Conservation (phyloP, 2,797 vertebrate genomes). For the Helostoma temminkii region DNA sequence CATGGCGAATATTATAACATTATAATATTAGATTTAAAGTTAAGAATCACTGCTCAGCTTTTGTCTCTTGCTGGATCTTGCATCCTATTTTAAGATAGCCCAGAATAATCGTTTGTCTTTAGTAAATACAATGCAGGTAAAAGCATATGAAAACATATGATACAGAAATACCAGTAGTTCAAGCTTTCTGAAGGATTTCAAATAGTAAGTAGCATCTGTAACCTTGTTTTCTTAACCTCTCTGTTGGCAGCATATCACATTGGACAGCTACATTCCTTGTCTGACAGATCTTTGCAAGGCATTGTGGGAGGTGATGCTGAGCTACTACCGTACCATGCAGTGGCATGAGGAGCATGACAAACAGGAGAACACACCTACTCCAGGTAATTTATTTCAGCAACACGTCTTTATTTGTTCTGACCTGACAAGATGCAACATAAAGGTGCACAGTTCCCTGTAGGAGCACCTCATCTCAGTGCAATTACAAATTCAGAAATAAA, state of each 20-base stretch:
- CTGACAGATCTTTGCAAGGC: conserved; percentile 98
- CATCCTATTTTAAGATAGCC: too few species aligned
- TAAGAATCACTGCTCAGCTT: too few species aligned
- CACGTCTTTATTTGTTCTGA: neutral
- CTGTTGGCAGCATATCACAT: conserved; percentile 91
- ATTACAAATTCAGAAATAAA: neutral
- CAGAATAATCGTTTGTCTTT: too few species aligned
- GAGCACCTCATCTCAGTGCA: neutral
- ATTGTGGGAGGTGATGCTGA: conserved; percentile 99
- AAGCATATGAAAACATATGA: too few species aligned
- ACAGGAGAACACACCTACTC: conserved; percentile 75
- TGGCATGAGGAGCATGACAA: conserved; percentile 95
- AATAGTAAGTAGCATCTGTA: conserved; percentile 12
- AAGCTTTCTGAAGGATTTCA: too few species aligned
- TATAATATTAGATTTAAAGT: too few species aligned
- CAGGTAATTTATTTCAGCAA: conserved; percentile 77
- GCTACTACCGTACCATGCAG: conserved; percentile 96
- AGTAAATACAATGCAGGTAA: neutral
- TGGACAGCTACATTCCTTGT: conserved; percentile 98
- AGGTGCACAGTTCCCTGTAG: neutral
- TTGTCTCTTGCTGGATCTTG: too few species aligned
- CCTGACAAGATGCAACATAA: neutral
- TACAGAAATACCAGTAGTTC: too few species aligned
- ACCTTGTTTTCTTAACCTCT: conserved; percentile 37
- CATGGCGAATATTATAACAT: too few species aligned